Evolutionary conservation across 2,888 invertebrate species (phyloP).

Genomic region (Melinopterus prodromus): DNA sequence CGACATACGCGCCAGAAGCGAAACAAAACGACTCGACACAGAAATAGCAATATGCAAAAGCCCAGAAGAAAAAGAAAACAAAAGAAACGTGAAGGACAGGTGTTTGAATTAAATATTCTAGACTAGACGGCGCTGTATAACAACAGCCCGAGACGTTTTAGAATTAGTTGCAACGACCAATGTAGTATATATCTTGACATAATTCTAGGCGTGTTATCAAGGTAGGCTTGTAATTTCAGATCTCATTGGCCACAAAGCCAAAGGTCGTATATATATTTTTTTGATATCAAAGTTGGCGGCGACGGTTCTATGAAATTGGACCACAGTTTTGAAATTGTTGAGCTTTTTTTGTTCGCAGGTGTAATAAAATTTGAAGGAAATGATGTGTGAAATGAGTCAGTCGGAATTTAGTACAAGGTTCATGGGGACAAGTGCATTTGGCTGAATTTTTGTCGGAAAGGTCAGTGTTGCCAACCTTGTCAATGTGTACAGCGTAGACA

Average conservation of each 20-base stretch:
- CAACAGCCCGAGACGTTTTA: not conserved
- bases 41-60: not conserved
- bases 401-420: too few species aligned
- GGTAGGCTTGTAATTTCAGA: not conserved
- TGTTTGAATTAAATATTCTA: not conserved
- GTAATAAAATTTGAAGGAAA: not conserved
- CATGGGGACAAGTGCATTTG: too few species aligned
- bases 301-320: not conserved
- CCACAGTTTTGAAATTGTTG: not conserved
- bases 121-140: not conserved
- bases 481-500: too few species aligned
- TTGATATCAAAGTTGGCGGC: not conserved
- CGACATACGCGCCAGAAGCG: not conserved
- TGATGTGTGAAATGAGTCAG: not conserved
- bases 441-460: too few species aligned
- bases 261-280: not conserved
- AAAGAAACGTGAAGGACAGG: not conserved
- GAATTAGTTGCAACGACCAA: not conserved
- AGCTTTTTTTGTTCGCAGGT: not conserved
- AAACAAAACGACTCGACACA: not conserved
- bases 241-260: not conserved
- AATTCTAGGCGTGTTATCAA: not conserved
- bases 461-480: too few species aligned
- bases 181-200: constrained; percentile 4
- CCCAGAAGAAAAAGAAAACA: not conserved